Evolutionary conservation across 2,797 vertebrate species (phyloP).

Genomic region (Pyrocephalus nanus): DNA sequence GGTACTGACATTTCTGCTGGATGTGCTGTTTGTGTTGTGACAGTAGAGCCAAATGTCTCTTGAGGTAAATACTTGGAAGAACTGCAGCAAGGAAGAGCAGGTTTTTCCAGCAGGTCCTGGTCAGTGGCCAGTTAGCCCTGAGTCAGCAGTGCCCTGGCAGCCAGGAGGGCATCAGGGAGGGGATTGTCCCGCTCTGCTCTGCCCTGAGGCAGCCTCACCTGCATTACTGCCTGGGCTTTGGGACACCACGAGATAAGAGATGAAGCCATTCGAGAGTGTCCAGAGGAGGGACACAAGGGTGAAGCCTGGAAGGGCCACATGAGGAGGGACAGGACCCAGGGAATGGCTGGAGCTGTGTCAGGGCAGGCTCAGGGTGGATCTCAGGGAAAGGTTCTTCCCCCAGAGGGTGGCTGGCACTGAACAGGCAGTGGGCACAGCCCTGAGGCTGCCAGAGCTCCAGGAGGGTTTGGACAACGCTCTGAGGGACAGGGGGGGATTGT

Average conservation of each 20-base stretch:
- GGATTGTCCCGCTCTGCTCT: neutral
- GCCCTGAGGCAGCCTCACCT: neutral
- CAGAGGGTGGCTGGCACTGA: no score
- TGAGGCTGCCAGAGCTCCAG: no score
- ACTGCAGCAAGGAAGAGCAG: neutral
- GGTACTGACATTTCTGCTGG: neutral
- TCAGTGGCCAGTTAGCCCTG: neutral
- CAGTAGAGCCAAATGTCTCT: neutral
- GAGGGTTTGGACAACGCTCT: no score
- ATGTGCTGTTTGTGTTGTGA: neutral
- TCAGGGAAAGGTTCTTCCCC: no score
- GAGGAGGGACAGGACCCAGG: neutral
- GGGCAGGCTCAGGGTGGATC: no score
- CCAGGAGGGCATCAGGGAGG: neutral
- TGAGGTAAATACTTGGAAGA: neutral
- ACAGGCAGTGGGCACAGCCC: no score
- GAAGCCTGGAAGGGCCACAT: no score
- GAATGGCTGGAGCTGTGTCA: no score
- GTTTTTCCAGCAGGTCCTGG: neutral
- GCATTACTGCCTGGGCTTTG: accelerated
- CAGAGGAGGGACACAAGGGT: accelerated
- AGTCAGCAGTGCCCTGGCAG: neutral
- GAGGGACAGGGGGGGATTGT: neutral
- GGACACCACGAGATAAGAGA: neutral
- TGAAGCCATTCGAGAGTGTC: neutral